Base-by-base conservation (phyloP, 2,888 invertebrate genomes). In the Anodontia alba region DNA sequence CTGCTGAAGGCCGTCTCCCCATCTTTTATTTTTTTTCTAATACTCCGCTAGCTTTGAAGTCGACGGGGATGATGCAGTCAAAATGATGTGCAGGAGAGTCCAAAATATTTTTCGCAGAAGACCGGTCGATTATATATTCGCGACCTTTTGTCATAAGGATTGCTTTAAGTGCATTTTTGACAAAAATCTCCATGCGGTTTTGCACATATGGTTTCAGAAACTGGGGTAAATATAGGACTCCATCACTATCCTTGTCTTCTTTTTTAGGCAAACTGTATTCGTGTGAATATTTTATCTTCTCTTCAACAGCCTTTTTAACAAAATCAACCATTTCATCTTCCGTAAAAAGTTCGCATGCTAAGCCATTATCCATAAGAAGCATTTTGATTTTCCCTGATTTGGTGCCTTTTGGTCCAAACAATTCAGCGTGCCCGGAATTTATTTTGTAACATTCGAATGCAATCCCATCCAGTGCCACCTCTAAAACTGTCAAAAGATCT, bases 1-100 rank as follows among this genome's bases (percentile, higher is more conserved):
- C 38, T 89, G 87, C 46, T 87, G 87, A 20, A 88, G 66, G 10
- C 87, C 82, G 62, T 87, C 67, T 26, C 71, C 69, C 88, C 88
- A 88, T 68, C 78, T 80, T 33, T 80, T 88, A 70, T 76, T 66
- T 26, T 67, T n/a, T 76, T 74, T 88, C 73, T 15, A 88, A 81
- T 68, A 88, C 80, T 7, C 86, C 88, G 0, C 88, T 88, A 15
- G 75, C 68, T 12, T 76, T 70, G 73, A 69, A 88, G 62, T 86
- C 88, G 17, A 88, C 86, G 17, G 88, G 86, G 26, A 80, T 75
- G 8, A 86, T 68, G 62, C 62, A 62, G 33, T 62, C 62, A 20
- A 33, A 62, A 20, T 62, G 62, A 62, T 62, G 62, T 17, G 62
- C 8, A 33, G 31, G 62, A 12, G 62, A 62, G 3, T 62, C 62